Evolutionary conservation across 2,888 invertebrate species (phyloP).

Genomic region (Cantharis flavilabris): DNA sequence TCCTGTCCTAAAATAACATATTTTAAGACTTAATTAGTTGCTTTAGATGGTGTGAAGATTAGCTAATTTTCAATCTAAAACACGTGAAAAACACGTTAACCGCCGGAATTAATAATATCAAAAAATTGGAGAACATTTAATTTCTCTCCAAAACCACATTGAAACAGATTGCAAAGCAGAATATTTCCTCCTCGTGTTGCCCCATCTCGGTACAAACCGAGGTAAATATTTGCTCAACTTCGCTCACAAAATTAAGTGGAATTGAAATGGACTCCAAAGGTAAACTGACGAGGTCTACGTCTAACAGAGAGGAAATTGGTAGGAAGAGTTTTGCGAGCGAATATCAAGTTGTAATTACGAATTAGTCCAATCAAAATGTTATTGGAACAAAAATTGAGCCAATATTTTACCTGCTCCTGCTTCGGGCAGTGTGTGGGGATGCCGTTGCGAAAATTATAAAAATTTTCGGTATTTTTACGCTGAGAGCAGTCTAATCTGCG

Average conservation of each 20-base stretch:
- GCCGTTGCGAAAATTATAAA: neutral
- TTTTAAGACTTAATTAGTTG: slow-evolving; percentile 49
- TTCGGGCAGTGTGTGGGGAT: too few relatives aligned
- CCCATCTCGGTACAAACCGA: slow-evolving; percentile 51
- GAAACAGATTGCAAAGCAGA: slow-evolving; percentile 39
- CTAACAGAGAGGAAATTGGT: slow-evolving; percentile 32
- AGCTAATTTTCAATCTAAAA: slow-evolving; percentile 33
- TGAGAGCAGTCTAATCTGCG: neutral
- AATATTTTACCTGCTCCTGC: too few relatives aligned
- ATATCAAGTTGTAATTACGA: slow-evolving; percentile 1
- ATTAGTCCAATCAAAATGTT: neutral
- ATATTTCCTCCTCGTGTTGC: slow-evolving; percentile 31
- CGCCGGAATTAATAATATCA: neutral
- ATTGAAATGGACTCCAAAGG: slow-evolving; percentile 58
- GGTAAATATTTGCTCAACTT: slow-evolving; percentile 56
- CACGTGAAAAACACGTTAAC: neutral
- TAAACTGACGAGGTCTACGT: slow-evolving; percentile 48
- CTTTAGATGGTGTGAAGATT: slow-evolving; percentile 47
- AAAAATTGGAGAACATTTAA: neutral
- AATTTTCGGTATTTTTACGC: neutral
- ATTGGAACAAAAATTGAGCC: too few relatives aligned
- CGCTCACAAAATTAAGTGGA: slow-evolving; percentile 59
- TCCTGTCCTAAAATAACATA: slow-evolving; percentile 52
- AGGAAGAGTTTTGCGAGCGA: slow-evolving; percentile 30
- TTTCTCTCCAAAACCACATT: slow-evolving; percentile 13